These are phyloP conservation scores for Cryptus armator DNA, from an alignment of 2,888 invertebrate species.

Conservation along the genomic window DNA sequence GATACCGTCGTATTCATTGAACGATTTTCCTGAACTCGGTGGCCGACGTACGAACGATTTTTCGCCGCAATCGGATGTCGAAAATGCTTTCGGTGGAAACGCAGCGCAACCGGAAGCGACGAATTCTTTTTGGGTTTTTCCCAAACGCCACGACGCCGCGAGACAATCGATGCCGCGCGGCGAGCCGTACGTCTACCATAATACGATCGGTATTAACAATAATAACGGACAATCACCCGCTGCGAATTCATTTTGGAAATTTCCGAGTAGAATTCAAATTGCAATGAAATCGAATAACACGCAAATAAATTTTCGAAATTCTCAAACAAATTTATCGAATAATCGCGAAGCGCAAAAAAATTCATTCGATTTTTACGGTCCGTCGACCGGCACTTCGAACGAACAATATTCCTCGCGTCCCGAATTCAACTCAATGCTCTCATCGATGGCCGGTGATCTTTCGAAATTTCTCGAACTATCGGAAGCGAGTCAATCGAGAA, in stretches of 20 bases:
- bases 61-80: background rate
- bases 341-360: no score
- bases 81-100: background rate
- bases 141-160: background rate
- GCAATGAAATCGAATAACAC: no score
- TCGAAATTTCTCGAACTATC: background rate
- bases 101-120: background rate
- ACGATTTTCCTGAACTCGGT: background rate
- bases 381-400: background rate
- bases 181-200: no score
- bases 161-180: no score
- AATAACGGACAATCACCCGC: no score
- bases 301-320: no score
- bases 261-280: no score
- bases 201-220: no score
- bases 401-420: background rate
- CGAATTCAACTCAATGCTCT: background rate
- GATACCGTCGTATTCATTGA: background rate
- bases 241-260: no score
- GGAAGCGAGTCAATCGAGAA: background rate
- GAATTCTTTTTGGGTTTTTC: background rate
- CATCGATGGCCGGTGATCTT: background rate
- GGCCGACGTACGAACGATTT: no score
- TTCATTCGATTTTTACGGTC: no score
- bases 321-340: no score